These are phyloP conservation scores for Nomada flava DNA, from an alignment of 2,888 invertebrate genomes.

Conservation along the genomic window DNA sequence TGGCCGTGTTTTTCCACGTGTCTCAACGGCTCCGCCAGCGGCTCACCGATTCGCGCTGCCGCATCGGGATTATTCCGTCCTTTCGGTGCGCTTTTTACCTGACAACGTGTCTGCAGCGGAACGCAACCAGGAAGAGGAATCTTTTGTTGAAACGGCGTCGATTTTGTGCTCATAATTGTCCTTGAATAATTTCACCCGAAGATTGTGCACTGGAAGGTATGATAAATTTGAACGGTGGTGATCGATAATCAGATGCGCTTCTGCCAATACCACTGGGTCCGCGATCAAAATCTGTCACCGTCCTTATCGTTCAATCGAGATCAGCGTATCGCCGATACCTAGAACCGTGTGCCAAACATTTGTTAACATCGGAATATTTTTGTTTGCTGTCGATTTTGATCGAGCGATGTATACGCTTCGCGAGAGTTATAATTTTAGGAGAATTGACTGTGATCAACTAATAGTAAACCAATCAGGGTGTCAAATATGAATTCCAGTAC, in stretches of 20 bases:
- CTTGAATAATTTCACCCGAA: too few relatives aligned
- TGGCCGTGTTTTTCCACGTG: constrained; percentile 67
- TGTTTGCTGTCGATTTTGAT: too few relatives aligned
- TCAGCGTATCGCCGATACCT: not conserved
- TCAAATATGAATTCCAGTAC: too few relatives aligned
- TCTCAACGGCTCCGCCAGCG: constrained; percentile 47
- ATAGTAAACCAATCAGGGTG: too few relatives aligned
- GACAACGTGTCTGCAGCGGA: not conserved
- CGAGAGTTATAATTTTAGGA: too few relatives aligned
- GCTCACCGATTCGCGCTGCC: constrained; percentile 7
- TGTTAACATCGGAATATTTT: too few relatives aligned
- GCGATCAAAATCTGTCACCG: not conserved
- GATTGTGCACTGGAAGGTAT: not conserved
- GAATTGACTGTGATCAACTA: too few relatives aligned
- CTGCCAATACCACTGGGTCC: not conserved
- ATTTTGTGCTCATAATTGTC: too few relatives aligned
- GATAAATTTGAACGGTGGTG: not conserved
- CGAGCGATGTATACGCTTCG: too few relatives aligned
- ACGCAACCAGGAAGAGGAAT: not conserved
- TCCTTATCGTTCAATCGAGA: not conserved
- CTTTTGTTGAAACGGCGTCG: too few relatives aligned
- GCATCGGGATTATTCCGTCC: constrained; percentile 38
- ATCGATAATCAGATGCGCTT: not conserved
- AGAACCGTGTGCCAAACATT: too few relatives aligned
- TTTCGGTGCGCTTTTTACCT: constrained; percentile 2